Evolutionary conservation across 2,888 invertebrate species (phyloP).

Genomic region (Escarpia spicata): DNA sequence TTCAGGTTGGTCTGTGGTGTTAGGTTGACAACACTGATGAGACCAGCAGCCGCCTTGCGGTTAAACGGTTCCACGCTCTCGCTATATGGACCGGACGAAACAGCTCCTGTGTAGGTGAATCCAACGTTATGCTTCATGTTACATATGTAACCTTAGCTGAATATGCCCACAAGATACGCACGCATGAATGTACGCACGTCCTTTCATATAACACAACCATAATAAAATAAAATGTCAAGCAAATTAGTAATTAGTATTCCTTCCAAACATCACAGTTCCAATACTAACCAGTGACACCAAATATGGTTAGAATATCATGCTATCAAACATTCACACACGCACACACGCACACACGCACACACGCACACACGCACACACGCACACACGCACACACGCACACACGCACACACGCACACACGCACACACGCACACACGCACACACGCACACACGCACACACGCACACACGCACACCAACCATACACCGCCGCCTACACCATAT

Average conservation of each 20-base stretch:
- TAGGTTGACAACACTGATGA: background rate
- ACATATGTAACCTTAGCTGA: no score
- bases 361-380: background rate
- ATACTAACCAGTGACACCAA: no score
- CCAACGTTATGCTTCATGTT: background rate
- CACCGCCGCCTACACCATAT: background rate
- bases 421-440: background rate
- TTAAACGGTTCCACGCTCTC: background rate
- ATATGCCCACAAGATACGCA: no score
- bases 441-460: background rate
- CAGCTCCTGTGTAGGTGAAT: background rate
- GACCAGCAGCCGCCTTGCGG: background rate
- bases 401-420: background rate
- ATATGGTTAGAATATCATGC: background rate
- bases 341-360: background rate
- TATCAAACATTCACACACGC: background rate
- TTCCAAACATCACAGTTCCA: no score
- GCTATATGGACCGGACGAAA: background rate
- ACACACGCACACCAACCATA: background rate
- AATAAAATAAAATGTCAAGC: no score
- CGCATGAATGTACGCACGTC: no score
- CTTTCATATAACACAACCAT: no score
- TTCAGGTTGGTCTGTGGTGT: background rate
- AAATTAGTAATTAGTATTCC: no score
- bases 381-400: background rate